A percentile compares a stretch with the other conserved stretches of the same genome.
Evolutionary conservation across 2,113 vertebrate genomes (phyloP).

Genomic region (Ciconia maguari): DNA sequence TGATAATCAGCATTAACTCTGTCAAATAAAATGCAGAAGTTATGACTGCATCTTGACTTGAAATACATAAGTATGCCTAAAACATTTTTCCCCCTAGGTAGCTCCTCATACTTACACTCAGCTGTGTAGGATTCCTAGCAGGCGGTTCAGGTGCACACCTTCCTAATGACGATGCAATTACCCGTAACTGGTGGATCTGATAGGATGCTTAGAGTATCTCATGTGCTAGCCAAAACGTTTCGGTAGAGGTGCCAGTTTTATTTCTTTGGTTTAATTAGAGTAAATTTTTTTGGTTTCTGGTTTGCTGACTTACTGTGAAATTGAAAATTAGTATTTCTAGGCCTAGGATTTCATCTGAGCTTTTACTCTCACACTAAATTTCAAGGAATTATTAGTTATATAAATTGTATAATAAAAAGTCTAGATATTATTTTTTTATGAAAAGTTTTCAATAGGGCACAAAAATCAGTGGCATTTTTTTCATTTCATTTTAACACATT

Average conservation of each 20-base stretch:
- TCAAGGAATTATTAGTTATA: neutral
- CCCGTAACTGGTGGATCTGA: accelerated
- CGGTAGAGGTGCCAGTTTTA: neutral
- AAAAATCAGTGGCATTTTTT: neutral
- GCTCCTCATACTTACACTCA: accelerated
- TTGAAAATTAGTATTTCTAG: neutral
- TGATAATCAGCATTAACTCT: neutral
- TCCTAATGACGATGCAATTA: accelerated
- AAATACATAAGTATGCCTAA: accelerated
- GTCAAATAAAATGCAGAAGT: neutral
- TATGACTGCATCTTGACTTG: no score
- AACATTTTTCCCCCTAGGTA: accelerated
- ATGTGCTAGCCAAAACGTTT: no score
- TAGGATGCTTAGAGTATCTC: accelerated
- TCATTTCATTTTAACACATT: neutral
- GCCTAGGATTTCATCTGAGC: neutral
- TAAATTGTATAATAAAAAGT: neutral
- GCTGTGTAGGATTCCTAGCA: neutral
- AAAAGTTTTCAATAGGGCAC: neutral
- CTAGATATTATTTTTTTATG: neutral
- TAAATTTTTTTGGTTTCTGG: neutral
- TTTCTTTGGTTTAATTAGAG: neutral
- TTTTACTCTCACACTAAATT: neutral
- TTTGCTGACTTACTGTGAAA: neutral
- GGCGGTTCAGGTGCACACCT: neutral